phyloP scores from a whole-genome alignment of 2,888 invertebrate genomes.

The Congeria kusceri region DNA sequence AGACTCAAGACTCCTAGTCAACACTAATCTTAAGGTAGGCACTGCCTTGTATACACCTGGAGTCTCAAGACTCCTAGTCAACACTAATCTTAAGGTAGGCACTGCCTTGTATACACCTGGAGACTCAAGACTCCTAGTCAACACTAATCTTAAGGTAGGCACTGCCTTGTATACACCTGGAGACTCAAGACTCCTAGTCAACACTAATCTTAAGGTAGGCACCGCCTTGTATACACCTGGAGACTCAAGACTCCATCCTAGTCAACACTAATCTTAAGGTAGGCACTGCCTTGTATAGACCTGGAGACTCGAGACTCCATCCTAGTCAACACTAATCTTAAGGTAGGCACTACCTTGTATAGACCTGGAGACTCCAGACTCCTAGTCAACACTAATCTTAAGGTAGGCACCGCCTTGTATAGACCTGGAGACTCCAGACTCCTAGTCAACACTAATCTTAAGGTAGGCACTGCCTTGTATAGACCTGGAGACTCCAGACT shows the following conservation, averaged over 20 bases:
- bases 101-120: not conserved
- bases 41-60: not conserved
- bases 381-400: not conserved
- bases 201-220: not conserved
- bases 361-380: not conserved
- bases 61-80: not conserved
- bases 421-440: not conserved
- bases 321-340: not conserved
- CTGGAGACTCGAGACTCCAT: not conserved
- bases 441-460: not conserved
- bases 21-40: not conserved
- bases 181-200: not conserved
- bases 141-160: not conserved
- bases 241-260: not conserved
- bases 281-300: not conserved
- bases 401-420: not conserved
- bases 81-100: not conserved
- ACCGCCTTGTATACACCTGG: not conserved
- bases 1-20: not conserved
- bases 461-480: not conserved
- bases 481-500: not conserved
- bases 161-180: not conserved
- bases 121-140: not conserved
- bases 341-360: not conserved
- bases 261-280: not conserved